These are phyloP conservation scores for Synanceia verrucosa DNA, from an alignment of 2,797 vertebrate species.

Conservation along the genomic window DNA sequence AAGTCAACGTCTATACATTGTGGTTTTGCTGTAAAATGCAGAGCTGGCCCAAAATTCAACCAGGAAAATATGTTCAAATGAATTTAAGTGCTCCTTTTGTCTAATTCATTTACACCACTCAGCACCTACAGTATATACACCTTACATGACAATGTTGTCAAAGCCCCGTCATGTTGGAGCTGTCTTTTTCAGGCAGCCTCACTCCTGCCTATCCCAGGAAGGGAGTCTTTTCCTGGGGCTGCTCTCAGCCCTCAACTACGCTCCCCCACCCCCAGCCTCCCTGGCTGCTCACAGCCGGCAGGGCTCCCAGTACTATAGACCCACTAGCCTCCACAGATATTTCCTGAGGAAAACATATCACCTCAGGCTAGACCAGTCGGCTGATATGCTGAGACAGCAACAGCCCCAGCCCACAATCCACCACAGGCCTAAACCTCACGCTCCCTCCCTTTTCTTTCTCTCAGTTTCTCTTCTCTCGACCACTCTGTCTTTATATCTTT, in stretches of 20 bases:
- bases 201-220: conserved; percentile 50
- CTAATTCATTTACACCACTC: conserved; percentile 25
- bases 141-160: conserved; percentile 40
- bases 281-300: conserved; percentile 60
- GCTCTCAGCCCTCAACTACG: conserved; percentile 34
- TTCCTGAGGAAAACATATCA: conserved; percentile 86
- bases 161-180: conserved; percentile 27
- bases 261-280: conserved; percentile 25
- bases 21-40: conserved; percentile 7
- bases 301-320: conserved; percentile 70
- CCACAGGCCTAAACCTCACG: conserved; percentile 73
- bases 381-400: conserved; percentile 79
- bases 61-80: conserved; percentile 29
- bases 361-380: conserved; percentile 75
- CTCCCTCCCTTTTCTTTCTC: conserved; percentile 49
- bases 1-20: not conserved
- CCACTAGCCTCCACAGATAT: conserved; percentile 81
- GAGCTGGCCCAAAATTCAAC: conserved; percentile 15
- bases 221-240: conserved; percentile 63
- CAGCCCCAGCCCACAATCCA: conserved; percentile 77
- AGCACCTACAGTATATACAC: conserved; percentile 23
- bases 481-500: conserved; percentile 19
- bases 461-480: conserved; percentile 23
- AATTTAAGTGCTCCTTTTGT: conserved; percentile 28
- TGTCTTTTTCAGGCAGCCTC: conserved; percentile 13